A percentile compares a stretch with the other conserved stretches of the same genome.
Conservation (phyloP, 2,797 vertebrate species). For the Anabacerthia variegaticeps region DNA sequence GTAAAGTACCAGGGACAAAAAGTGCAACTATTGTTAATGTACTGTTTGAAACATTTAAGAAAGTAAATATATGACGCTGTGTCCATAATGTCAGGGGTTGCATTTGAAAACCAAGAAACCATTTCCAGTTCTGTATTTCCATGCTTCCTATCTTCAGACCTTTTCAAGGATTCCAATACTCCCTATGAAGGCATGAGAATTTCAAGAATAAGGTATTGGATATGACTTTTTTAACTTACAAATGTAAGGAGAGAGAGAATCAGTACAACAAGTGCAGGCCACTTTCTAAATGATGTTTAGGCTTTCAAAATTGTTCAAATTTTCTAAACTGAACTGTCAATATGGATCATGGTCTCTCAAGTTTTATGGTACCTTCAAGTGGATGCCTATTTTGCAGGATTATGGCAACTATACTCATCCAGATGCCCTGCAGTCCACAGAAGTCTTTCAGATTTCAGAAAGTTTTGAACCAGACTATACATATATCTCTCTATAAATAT, state of each 20-base stretch:
- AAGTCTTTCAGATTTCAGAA: background rate
- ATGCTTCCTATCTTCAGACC: background rate
- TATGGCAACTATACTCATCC: background rate
- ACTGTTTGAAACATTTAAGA: background rate
- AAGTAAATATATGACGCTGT: background rate
- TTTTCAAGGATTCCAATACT: background rate
- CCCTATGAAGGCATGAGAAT: background rate
- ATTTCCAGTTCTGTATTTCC: background rate
- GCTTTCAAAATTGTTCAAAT: background rate
- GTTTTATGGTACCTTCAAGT: background rate
- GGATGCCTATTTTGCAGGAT: background rate
- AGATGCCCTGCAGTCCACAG: background rate
- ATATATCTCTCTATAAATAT: background rate
- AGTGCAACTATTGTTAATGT: background rate
- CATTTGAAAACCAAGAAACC: background rate
- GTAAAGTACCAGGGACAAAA: background rate
- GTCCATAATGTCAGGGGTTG: background rate
- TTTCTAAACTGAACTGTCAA: background rate
- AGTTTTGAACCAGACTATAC: background rate
- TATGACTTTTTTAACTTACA: background rate
- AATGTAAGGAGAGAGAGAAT: background rate
- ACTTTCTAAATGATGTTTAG: background rate
- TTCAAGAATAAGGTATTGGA: background rate
- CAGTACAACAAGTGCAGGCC: background rate
- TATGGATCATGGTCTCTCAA: background rate